These are phyloP conservation scores for Hyperopisus bebe DNA, from an alignment of 2,113 vertebrate genomes.

Conservation along the genomic window DNA sequence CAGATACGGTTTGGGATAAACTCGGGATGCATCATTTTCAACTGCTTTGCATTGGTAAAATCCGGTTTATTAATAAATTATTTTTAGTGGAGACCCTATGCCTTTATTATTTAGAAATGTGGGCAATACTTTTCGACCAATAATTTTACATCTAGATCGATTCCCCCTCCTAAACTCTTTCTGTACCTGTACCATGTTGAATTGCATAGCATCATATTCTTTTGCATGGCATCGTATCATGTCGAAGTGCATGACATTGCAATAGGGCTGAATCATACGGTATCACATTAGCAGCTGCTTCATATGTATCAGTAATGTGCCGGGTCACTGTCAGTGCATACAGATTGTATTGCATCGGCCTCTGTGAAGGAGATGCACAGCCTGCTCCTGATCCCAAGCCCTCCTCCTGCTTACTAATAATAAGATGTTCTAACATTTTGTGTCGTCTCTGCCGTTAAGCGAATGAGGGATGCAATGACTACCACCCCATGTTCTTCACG, in stretches of 20 bases:
- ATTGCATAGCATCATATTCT: no score
- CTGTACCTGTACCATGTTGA: no score
- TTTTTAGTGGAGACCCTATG: background rate
- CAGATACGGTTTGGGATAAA: background rate
- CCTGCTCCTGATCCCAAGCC: background rate
- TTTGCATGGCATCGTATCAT: no score
- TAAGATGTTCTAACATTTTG: background rate
- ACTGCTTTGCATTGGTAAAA: background rate
- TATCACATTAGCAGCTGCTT: no score
- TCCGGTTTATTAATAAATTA: background rate
- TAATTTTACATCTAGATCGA: no score
- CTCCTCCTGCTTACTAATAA: background rate
- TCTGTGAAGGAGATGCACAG: background rate
- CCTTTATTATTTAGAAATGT: no score
- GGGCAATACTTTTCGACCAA: no score
- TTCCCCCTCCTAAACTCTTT: no score
- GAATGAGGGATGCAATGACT: slow-evolving; percentile 93
- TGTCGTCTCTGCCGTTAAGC: slow-evolving; percentile 52
- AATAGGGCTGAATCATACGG: no score
- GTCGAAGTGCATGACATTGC: no score
- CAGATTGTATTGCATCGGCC: background rate
- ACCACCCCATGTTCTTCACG: slow-evolving; percentile 98
- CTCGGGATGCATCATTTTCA: background rate
- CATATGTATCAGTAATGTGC: background rate
- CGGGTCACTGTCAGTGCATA: background rate